Evolutionary conservation across 2,888 invertebrate genomes (phyloP).

Genomic region (Tiliacea aurago): DNA sequence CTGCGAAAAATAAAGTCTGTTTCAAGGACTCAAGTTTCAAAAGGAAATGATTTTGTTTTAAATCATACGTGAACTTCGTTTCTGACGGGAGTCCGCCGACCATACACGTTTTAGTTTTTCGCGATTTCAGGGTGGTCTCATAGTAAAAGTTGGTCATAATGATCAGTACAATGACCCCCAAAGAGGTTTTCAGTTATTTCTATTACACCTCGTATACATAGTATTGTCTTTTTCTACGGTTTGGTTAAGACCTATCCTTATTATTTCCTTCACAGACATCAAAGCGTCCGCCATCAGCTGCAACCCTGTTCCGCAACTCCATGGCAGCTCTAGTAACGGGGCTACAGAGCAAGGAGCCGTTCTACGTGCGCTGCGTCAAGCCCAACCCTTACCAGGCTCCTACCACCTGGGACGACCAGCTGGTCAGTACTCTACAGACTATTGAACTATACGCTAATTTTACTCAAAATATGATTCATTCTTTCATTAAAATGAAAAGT

Average conservation of each 20-base stretch:
- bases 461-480: too few species aligned
- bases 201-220: background rate
- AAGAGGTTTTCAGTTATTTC: background rate
- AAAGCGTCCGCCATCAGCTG: slow-evolving; percentile 98
- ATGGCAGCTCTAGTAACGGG: slow-evolving; percentile 97
- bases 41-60: too few species aligned
- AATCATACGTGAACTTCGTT: too few species aligned
- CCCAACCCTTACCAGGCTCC: slow-evolving; percentile 98
- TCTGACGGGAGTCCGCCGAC: too few species aligned
- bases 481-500: too few species aligned
- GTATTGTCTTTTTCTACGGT: too few species aligned
- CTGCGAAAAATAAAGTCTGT: too few species aligned
- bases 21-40: too few species aligned
- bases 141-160: background rate
- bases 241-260: background rate
- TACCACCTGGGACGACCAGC: slow-evolving; percentile 95
- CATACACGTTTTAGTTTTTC: too few species aligned
- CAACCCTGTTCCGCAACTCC: slow-evolving; percentile 98
- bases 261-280: slow-evolving; percentile 92
- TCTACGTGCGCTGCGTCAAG: slow-evolving; percentile 99
- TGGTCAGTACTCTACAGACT: slow-evolving; percentile 84
- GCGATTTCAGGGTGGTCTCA: background rate
- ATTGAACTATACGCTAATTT: too few species aligned
- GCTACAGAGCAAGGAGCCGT: slow-evolving; percentile 97
- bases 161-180: background rate